Evolutionary conservation across 2,113 vertebrate species (phyloP).

Genomic region (Nerophis ophidion): DNA sequence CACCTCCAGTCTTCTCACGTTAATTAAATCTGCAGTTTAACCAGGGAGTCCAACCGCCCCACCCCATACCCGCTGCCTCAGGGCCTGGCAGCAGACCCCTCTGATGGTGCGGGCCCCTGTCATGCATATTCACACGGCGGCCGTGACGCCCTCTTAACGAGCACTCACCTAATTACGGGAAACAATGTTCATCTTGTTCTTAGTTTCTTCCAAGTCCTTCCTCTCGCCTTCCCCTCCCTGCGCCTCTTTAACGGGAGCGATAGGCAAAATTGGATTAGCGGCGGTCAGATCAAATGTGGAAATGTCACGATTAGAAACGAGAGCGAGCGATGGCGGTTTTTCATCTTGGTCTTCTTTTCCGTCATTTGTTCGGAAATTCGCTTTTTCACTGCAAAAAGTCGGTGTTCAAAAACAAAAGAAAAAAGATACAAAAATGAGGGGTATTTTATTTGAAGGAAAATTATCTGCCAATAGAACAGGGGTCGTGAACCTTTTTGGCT

Average conservation of each 20-base stretch:
- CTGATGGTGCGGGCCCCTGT: constrained; percentile 85
- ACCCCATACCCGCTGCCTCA: constrained; percentile 42
- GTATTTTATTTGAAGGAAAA: too few relatives aligned
- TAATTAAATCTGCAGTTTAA: constrained; percentile 98
- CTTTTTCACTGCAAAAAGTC: constrained; percentile 10
- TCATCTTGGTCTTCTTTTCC: constrained; percentile 46
- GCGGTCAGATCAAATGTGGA: constrained; percentile 96
- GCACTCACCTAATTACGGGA: constrained; percentile 95
- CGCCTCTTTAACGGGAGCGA: constrained; percentile 82
- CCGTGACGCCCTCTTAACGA: constrained; percentile 96
- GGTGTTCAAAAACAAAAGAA: constrained; percentile 6
- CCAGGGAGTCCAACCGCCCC: constrained; percentile 40
- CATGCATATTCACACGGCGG: constrained; percentile 95
- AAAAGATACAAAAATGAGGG: too few relatives aligned
- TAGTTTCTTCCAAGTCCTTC: constrained; percentile 78
- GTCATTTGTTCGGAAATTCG: not conserved
- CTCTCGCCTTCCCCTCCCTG: constrained; percentile 18
- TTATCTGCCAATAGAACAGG: too few relatives aligned
- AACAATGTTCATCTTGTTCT: constrained; percentile 98
- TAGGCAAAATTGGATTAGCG: constrained; percentile 99
- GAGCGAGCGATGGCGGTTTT: constrained; percentile 90
- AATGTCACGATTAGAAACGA: constrained; percentile 92
- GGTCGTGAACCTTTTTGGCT: too few relatives aligned
- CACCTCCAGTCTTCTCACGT: constrained; percentile 88
- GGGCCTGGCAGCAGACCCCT: constrained; percentile 79